Conservation (phyloP, 2,797 vertebrate genomes). For the Helostoma temminkii region DNA sequence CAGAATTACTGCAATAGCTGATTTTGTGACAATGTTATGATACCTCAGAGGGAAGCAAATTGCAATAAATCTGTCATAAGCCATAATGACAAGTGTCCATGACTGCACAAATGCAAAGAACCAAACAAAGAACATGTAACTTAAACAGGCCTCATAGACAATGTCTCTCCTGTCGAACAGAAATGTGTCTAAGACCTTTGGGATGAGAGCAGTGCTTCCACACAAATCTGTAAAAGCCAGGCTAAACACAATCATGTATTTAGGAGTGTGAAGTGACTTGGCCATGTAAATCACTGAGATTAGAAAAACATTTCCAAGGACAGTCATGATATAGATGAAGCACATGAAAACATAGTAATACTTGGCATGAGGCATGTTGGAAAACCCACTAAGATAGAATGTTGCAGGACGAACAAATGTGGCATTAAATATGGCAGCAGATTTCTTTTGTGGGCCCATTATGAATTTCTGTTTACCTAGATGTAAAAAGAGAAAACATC, state of each 20-base stretch:
- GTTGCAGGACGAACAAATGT: constrained; percentile 60
- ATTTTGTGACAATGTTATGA: constrained; percentile 41
- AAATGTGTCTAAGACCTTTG: constrained; percentile 61
- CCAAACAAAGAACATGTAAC: constrained; percentile 66
- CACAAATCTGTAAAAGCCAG: constrained; percentile 71
- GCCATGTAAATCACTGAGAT: constrained; percentile 65
- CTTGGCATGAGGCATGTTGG: constrained; percentile 45
- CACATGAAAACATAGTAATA: constrained; percentile 70
- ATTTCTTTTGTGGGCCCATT: constrained; percentile 24
- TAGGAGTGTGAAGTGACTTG: constrained; percentile 67
- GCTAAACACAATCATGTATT: constrained; percentile 71
- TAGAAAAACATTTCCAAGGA: constrained; percentile 68
- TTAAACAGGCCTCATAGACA: constrained; percentile 59
- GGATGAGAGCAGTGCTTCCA: constrained; percentile 71
- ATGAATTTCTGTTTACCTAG: background rate
- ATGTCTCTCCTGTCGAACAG: constrained; percentile 60
- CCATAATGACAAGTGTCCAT: constrained; percentile 59
- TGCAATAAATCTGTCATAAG: constrained; percentile 71
- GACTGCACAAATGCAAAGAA: constrained; percentile 59
- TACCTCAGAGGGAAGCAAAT: constrained; percentile 68
- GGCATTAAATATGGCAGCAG: constrained; percentile 8
- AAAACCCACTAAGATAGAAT: constrained; percentile 71
- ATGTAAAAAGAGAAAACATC: background rate
- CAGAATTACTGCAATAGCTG: constrained; percentile 6
- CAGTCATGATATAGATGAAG: constrained; percentile 64